Base-by-base conservation (phyloP, 2,888 invertebrate species). In the Leptarthrus brevirostris region DNA sequence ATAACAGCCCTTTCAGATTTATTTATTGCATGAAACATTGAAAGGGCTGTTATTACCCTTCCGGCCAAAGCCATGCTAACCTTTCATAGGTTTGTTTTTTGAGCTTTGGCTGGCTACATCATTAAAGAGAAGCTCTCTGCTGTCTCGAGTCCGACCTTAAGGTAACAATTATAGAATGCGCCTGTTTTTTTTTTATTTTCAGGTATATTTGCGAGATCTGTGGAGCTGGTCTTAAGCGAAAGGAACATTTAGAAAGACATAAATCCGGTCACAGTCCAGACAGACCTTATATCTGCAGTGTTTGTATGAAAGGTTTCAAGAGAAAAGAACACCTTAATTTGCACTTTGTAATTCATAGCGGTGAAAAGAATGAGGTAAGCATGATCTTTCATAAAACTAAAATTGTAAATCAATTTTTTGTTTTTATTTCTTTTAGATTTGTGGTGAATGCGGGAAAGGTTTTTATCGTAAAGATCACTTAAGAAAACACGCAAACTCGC, bases 301-400 rank as follows among this genome's bases (percentile, higher is more conserved):
- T 92, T 47, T 93, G 93, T 81, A 88, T 90, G 84, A 93, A 93
- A 84, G 91, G 90, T 3, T 93, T 93, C 86, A 93, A 93, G 83
- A 88, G 93, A 74, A 91, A 93, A 82, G 93, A 94, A 81, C 93
- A 94, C 80, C 88, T 94, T 80, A 93, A 93, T 83, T 87, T 93
- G 77, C 94, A 94, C 85, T 91, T 91, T 79, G 93, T 93, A 79
- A 94, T 93, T 82, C 94, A 94, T 86, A 92, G 93, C 72, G 93
- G 93, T 36, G 91, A 92, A 82, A 93, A 93, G 85, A 93, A 92
- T 3, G 93, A 93, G 83, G 90, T 92, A 71, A 74, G 26, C n/a
- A 30, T 30, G 8, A 30, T 30, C 8, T 8, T 30, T 8, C 4
- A 8, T 30, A 8, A 30, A 30, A n/a, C n/a, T n/a, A n/a, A n/a